Percentiles rank a stretch among this genome's conserved stretches.
Conservation (phyloP, 2,113 vertebrate genomes). For the Tenrec ecaudatus region DNA sequence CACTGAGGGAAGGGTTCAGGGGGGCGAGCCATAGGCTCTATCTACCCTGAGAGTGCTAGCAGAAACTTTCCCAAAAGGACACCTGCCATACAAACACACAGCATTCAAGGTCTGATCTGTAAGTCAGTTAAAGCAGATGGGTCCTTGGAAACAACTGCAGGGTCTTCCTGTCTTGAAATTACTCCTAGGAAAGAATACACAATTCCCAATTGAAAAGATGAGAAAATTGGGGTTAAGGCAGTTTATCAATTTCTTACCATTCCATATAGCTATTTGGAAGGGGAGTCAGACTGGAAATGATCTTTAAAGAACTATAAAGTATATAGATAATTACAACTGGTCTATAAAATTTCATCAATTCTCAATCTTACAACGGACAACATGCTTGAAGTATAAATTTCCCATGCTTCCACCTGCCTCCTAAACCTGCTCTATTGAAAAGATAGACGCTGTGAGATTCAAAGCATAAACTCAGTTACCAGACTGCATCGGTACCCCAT, state of each 20-base stretch:
- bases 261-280: conserved; percentile 28
- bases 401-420: background rate
- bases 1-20: conserved; percentile 1
- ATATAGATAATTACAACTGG: background rate
- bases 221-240: background rate
- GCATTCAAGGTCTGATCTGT: background rate
- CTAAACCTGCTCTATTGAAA: background rate
- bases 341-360: background rate
- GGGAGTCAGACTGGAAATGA: background rate
- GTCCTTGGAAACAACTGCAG: conserved; percentile 32
- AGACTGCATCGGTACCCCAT: background rate
- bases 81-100: conserved; percentile 46
- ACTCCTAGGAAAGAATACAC: background rate
- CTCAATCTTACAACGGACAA: background rate
- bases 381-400: background rate
- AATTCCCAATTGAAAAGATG: background rate
- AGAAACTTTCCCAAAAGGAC: conserved; percentile 38
- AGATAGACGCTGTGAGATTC: background rate
- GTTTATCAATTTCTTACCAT: background rate
- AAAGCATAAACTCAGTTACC: background rate
- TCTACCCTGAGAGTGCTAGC: conserved; percentile 4
- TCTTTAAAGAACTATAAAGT: background rate
- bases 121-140: conserved; percentile 33
- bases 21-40: background rate
- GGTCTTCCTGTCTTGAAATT: conserved; percentile 53